Conservation (phyloP, 2,797 vertebrate species). For the Argentina silus region DNA sequence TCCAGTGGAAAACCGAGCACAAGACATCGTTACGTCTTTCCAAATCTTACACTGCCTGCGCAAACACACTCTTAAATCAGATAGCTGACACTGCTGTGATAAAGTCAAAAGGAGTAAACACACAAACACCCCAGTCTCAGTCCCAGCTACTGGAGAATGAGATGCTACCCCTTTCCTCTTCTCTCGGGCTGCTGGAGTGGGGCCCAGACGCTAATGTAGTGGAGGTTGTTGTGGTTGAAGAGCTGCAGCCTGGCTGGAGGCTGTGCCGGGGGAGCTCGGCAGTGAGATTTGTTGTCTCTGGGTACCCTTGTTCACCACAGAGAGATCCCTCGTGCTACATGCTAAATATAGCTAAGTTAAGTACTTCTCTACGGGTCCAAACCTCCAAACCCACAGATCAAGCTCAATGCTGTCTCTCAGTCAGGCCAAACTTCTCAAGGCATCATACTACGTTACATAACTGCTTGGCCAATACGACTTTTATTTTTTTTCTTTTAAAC, state of each 20-base stretch:
- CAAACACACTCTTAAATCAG: constrained; percentile 65
- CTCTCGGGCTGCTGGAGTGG: neutral
- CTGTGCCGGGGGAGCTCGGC: neutral
- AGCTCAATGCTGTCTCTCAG: neutral
- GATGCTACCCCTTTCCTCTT: constrained; percentile 2
- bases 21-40: constrained; percentile 40
- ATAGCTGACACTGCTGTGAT: too few species aligned
- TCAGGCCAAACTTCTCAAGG: neutral
- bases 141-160: neutral
- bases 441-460: neutral
- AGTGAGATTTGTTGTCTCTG: neutral
- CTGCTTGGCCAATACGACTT: too few species aligned
- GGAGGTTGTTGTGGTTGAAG: constrained; percentile 5
- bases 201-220: neutral
- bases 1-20: constrained; percentile 70
- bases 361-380: too few species aligned
- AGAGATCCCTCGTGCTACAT: neutral
- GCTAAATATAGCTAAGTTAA: constrained; percentile 8
- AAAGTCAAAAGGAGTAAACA: neutral
- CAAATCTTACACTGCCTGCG: constrained; percentile 73
- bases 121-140: constrained; percentile 66
- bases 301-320: neutral
- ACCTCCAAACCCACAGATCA: neutral
- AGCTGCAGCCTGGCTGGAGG: constrained; percentile 6
- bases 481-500: too few species aligned